Evolutionary conservation across 2,797 vertebrate genomes (phyloP), one percentile per base, ranked within the genome.

Genomic region (Siniperca undulata): DNA sequence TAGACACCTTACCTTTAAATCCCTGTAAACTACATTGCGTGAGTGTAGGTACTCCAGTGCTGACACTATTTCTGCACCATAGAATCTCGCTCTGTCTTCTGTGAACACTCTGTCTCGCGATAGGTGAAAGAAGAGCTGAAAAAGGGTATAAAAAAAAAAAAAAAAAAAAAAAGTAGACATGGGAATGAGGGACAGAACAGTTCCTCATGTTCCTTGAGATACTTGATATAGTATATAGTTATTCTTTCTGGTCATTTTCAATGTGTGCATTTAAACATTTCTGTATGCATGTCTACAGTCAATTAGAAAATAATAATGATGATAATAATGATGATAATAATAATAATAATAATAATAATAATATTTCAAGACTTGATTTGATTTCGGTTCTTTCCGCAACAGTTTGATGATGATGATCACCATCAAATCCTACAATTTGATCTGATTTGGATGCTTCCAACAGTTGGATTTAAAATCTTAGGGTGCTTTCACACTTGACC

Each of bases 31-130:
- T 0, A 99, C 98, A 0, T 99, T 97, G 78, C 96, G 92, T 2
- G 98, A 98, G 91, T 99, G 98, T 72, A 99, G 92, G 80, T 99
- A 99, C 86, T 99, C 98, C 74, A 99, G 94, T 1, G 98, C 98
- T 0, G 98, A 99, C 46, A 99, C 98, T 0, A 99, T 99, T 93
- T 99, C 98, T 0, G 98, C 98, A 0, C 98, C 98, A 0, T 99
- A 99, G 80, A 99, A 99, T 6, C 97, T 95, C 0, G 98, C 97
- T 59, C 97, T 94, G 36, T 99, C 98, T 93, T 99, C 98, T 0
- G 97, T 96, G 94, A 99, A 99, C 58, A 99, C 97, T 0, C 98
- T 95, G 82, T 99, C 98, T 68, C 98, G 95, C 0, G 98, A 98
- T 88, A 99, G 95, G 91, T 99, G 98, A 94, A 99, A 99, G 85